Base-by-base conservation (phyloP, 2,888 invertebrate genomes). In the Pristionchus maxplancki region DNA sequence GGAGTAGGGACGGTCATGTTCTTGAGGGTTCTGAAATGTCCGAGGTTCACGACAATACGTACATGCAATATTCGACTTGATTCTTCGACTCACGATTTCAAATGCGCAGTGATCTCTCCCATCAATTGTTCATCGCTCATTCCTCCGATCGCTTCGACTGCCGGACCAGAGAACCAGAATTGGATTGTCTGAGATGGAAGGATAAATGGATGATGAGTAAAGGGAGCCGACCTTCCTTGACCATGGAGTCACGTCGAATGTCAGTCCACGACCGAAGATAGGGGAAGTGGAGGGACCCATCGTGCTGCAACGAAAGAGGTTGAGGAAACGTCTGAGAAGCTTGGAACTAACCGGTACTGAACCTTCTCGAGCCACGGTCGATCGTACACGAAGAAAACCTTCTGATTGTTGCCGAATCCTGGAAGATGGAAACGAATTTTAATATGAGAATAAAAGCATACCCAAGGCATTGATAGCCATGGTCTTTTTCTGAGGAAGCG, bases 361-460 rank as follows among this genome's bases (percentile, higher is more conserved):
- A 28, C 50, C 40, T 71, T 48, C 48, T 87, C 37, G 40, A 48
- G 50, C 50, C 44, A 87, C 3, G 71, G 87, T 37, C 34, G 31
- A 34, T 71, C 71, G 44, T 87, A 87, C 0, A 37, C 48, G 34
- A 87, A 44, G 53, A 71, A 74, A 0, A 87, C 15, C 40, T 87
- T 87, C 50, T 74, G 74, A 24, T 44, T 87, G n/a, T 87, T 53
- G 24, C 87, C 87, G 40, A 87, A 87, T 34, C 87, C 87, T 87
- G 44, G 9, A 67, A n/a, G 4, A 20, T 4, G 17, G 0, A 31
- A 53, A 83, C 6, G 6, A 9, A 44, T 44, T 9, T 9, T 44
- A 44, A 44, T 44, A 11, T 9, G 44, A 44, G 11, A 44, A 44
- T 44, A 58, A 24, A 53, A 5, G 13, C 40, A n/a, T 17, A 87